These are phyloP conservation scores for Sebastes hubbsi DNA, from an alignment of 2,797 vertebrate species.

Conservation along the genomic window DNA sequence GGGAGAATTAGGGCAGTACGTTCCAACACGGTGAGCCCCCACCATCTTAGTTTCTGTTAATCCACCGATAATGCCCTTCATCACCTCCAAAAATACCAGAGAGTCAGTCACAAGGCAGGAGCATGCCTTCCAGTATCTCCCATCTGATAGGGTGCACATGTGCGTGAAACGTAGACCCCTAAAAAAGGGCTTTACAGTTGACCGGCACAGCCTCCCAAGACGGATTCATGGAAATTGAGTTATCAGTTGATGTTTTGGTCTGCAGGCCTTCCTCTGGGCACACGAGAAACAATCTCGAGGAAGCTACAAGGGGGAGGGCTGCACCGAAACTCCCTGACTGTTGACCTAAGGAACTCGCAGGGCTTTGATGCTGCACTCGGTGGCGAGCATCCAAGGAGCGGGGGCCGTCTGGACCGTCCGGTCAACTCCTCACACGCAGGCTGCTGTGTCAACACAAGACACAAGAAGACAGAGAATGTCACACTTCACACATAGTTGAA, in stretches of 20 bases:
- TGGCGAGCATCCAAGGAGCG: constrained; percentile 50
- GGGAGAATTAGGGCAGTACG: constrained; percentile 37
- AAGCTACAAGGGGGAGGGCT: constrained; percentile 29
- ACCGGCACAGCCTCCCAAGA: neutral
- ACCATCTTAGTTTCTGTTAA: constrained; percentile 57
- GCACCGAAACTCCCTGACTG: constrained; percentile 41
- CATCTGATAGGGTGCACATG: constrained; percentile 22
- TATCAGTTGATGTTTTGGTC: constrained; percentile 37
- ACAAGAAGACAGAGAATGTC: constrained; percentile 70
- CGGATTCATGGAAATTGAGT: constrained; percentile 11
- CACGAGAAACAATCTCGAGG: constrained; percentile 47
- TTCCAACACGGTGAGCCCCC: constrained; percentile 40
- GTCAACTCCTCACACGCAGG: constrained; percentile 59
- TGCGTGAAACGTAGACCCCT: constrained; percentile 7
- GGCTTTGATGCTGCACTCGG: constrained; percentile 64
- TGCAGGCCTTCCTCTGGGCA: constrained; percentile 44
- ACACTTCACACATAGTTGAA: constrained; percentile 76
- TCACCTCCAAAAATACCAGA: constrained; percentile 62
- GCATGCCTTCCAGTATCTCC: constrained; percentile 34
- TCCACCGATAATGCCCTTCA: constrained; percentile 66
- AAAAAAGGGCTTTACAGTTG: constrained; percentile 10
- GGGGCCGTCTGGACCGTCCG: constrained; percentile 48
- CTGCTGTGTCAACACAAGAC: constrained; percentile 66
- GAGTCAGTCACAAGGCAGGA: constrained; percentile 63
- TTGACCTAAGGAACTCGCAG: constrained; percentile 58